Evolutionary conservation across 2,888 invertebrate species (phyloP).

Genomic region (Margaritifera margaritifera): DNA sequence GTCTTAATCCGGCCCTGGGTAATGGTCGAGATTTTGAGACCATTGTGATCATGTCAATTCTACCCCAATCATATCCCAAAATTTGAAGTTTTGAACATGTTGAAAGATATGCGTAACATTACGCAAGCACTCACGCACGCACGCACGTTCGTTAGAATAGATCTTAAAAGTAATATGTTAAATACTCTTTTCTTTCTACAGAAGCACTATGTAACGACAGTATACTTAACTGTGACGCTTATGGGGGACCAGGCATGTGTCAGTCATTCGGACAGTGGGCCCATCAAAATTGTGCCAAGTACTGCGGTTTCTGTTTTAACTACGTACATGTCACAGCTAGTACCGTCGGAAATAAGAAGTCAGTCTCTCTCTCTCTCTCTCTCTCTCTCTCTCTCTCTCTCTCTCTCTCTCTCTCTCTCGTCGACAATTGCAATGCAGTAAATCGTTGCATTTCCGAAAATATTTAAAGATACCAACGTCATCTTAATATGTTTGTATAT

Average conservation of each 20-base stretch:
- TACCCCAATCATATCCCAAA: too few relatives aligned
- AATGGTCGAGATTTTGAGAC: too few relatives aligned
- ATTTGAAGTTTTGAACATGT: too few relatives aligned
- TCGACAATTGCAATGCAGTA: slow-evolving; percentile 7
- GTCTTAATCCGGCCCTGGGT: too few relatives aligned
- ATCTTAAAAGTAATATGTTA: too few relatives aligned
- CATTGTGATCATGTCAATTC: too few relatives aligned
- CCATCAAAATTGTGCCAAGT: slow-evolving; percentile 24
- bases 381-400: slow-evolving; percentile 4
- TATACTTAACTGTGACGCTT: slow-evolving; percentile 16
- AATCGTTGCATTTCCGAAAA: too few relatives aligned
- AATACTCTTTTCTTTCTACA: neutral
- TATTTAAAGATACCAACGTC: too few relatives aligned
- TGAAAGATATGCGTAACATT: too few relatives aligned
- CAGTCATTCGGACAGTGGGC: slow-evolving; percentile 19
- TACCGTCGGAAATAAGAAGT: slow-evolving; percentile 16
- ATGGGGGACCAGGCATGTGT: slow-evolving; percentile 13
- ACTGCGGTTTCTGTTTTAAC: slow-evolving; percentile 28
- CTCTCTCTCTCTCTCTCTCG: slow-evolving; percentile 4
- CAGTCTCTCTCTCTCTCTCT: slow-evolving; percentile 7
- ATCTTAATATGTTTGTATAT: too few relatives aligned
- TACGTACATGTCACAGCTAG: slow-evolving; percentile 17
- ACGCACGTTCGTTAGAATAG: too few relatives aligned
- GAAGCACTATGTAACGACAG: slow-evolving; percentile 11
- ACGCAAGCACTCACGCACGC: too few relatives aligned